These are phyloP conservation scores for Dryobota labecula DNA, from an alignment of 2,888 invertebrate species.

Conservation along the genomic window DNA sequence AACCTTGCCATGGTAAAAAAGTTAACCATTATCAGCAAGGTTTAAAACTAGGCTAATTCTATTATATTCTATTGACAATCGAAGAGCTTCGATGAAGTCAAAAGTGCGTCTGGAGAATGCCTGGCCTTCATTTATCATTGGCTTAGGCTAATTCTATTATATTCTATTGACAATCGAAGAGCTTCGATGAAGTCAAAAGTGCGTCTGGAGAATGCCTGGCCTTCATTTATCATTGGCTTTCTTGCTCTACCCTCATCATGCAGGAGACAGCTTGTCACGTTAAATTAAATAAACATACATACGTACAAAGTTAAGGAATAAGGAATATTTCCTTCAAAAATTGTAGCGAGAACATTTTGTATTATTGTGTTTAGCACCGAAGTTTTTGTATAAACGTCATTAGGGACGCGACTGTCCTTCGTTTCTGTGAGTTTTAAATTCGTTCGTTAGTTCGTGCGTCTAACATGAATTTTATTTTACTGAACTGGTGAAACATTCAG, in stretches of 20 bases:
- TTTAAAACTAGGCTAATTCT: neutral
- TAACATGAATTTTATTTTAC: too few species aligned
- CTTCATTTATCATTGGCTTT: neutral
- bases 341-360: conserved; percentile 47
- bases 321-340: conserved; percentile 57
- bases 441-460: neutral
- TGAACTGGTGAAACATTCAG: too few species aligned
- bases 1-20: neutral
- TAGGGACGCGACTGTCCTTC: conserved; percentile 16
- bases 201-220: neutral
- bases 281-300: conserved; percentile 69
- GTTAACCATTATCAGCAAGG: neutral
- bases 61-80: too few species aligned
- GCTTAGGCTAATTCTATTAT: too few species aligned
- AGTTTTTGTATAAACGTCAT: conserved; percentile 44
- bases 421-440: conserved; percentile 27
- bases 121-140: neutral
- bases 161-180: too few species aligned
- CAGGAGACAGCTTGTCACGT: conserved; percentile 65
- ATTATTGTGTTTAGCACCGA: conserved; percentile 35
- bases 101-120: neutral
- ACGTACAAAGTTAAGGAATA: conserved; percentile 57
- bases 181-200: neutral
- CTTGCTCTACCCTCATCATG: conserved; percentile 70
- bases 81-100: neutral